Conservation (phyloP, 2,113 vertebrate species). For the Serinus canaria region DNA sequence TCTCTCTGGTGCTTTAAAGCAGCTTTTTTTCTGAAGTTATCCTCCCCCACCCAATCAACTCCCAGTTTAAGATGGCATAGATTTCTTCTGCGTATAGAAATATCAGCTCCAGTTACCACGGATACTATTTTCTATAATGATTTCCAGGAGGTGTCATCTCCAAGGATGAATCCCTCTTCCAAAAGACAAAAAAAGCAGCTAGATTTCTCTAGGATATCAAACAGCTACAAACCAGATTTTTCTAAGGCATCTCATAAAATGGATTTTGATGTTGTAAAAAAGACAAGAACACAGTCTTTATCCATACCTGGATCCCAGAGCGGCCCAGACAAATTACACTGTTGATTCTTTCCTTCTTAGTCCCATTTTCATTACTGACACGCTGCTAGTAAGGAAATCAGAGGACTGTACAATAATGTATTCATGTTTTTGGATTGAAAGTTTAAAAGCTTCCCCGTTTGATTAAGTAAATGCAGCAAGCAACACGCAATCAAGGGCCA, state of each 20-base stretch:
- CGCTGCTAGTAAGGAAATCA: background rate
- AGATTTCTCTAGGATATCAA: background rate
- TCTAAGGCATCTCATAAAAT: background rate
- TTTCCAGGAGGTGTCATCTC: slow-evolving; percentile 13
- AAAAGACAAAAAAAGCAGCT: background rate
- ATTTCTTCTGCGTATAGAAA: slow-evolving; percentile 18
- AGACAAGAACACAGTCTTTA: background rate
- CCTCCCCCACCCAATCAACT: background rate
- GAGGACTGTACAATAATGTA: background rate
- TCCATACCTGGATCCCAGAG: background rate
- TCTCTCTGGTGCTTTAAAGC: background rate
- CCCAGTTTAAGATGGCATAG: background rate
- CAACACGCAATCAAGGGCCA: background rate
- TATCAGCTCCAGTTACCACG: slow-evolving; percentile 49
- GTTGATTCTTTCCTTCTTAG: background rate
- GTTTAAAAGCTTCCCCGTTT: background rate
- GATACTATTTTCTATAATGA: slow-evolving; percentile 48
- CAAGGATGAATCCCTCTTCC: slow-evolving; percentile 4
- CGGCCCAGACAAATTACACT: background rate
- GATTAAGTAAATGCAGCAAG: background rate
- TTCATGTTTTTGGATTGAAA: background rate
- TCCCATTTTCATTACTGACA: background rate
- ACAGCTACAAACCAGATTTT: background rate
- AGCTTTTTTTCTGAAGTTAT: background rate
- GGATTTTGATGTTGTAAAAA: background rate